Percentiles rank a stretch among this genome's conserved stretches.
phyloP scores from a whole-genome alignment of 64 coral and sea anemone species.

The Dendronephthya gigantea region DNA sequence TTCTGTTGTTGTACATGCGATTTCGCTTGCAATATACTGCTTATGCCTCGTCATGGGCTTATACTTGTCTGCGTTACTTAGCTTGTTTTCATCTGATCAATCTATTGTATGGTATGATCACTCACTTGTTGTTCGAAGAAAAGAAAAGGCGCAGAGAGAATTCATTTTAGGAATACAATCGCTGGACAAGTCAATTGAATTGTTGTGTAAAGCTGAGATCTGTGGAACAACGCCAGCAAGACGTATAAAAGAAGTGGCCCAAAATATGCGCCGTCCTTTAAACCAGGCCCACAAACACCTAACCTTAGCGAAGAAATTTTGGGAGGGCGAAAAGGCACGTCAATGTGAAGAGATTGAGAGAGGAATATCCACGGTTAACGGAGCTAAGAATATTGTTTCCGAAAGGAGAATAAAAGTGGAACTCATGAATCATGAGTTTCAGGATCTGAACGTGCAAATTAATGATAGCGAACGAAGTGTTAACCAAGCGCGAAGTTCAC shows the following conservation, averaged over 20 bases:
- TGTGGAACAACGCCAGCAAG: neutral
- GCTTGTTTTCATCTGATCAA: too few species aligned
- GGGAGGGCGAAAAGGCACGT: neutral
- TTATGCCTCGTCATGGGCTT: too few species aligned
- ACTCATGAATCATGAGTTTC: neutral
- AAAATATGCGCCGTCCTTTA: neutral
- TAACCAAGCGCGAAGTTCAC: neutral
- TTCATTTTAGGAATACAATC: neutral
- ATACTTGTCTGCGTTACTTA: too few species aligned
- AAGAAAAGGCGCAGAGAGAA: too few species aligned
- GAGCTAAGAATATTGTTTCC: neutral
- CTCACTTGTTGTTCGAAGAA: too few species aligned
- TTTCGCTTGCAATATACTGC: too few species aligned
- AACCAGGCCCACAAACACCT: neutral
- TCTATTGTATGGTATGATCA: too few species aligned
- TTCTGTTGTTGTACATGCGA: too few species aligned
- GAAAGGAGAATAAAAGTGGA: neutral
- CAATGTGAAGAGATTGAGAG: neutral
- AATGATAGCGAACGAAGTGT: neutral
- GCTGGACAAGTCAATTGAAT: neutral
- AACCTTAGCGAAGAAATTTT: neutral
- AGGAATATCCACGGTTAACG: neutral
- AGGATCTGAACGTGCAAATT: neutral
- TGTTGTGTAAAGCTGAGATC: neutral
- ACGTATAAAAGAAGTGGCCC: neutral